Evolutionary conservation across 2,113 vertebrate species (phyloP).

Genomic region (Trinectes maculatus): DNA sequence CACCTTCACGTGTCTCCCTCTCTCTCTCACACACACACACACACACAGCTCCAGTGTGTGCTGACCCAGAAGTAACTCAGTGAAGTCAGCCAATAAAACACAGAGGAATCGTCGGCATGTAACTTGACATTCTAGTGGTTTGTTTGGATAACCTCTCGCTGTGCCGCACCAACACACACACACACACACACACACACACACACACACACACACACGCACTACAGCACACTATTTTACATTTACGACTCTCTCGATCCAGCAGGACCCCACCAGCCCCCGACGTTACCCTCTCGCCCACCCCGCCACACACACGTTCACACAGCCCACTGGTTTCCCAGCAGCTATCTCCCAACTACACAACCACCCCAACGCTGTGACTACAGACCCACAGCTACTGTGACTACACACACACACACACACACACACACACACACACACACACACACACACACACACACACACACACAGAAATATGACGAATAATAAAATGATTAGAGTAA

Average conservation of each 20-base stretch:
- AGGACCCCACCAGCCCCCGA: conserved; percentile 50
- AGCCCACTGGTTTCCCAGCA: conserved; percentile 57
- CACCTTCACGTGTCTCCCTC: conserved; percentile 19
- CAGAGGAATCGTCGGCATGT: conserved; percentile 83
- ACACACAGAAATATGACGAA: background rate
- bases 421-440: no score
- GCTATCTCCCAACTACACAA: conserved; percentile 62
- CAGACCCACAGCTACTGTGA: conserved; percentile 46
- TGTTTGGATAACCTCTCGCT: conserved; percentile 85
- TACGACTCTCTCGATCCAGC: conserved; percentile 73
- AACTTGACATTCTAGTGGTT: conserved; percentile 85
- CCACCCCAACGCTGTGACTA: conserved; percentile 26
- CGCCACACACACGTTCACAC: conserved; percentile 36
- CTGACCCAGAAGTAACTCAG: conserved; percentile 81
- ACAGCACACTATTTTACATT: conserved; percentile 83
- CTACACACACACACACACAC: no score
- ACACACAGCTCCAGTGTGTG: conserved; percentile 35
- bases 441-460: no score
- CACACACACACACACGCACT: conserved; percentile 32
- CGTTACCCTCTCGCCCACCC: conserved; percentile 62
- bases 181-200: conserved; percentile 34
- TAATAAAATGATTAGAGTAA: no score
- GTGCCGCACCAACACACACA: conserved; percentile 57
- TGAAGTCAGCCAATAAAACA: conserved; percentile 84
- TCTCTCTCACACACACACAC: conserved; percentile 9